Evolutionary conservation across 2,113 vertebrate genomes (phyloP).

Genomic region (Phyllostomus discolor): DNA sequence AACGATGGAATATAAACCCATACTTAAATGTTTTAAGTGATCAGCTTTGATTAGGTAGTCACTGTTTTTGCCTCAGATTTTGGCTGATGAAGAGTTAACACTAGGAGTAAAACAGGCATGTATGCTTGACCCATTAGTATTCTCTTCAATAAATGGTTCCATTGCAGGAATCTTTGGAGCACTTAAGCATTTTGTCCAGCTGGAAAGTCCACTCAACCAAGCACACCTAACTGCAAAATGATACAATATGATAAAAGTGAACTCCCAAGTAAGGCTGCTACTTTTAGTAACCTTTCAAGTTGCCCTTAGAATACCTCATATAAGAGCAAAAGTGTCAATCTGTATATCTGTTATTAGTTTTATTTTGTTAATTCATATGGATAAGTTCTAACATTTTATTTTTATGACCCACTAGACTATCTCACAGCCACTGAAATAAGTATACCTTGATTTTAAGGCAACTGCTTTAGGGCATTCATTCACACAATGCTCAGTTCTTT

Average conservation of each 20-base stretch:
- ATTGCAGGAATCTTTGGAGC: not conserved
- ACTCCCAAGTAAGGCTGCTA: not conserved
- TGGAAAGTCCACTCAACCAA: not conserved
- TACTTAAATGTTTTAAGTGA: not conserved
- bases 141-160: not conserved
- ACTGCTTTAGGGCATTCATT: not conserved
- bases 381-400: not conserved
- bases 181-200: not conserved
- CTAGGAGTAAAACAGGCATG: not conserved
- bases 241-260: not conserved
- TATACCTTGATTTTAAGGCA: not conserved
- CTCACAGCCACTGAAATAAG: not conserved
- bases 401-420: not conserved
- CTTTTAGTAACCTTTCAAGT: not conserved
- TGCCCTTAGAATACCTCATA: not conserved
- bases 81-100: not conserved
- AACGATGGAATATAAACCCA: not conserved
- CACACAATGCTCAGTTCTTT: constrained; percentile 5
- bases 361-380: not conserved
- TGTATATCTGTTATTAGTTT: not conserved
- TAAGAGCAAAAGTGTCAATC: not conserved
- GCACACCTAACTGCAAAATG: not conserved
- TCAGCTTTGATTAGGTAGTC: not conserved
- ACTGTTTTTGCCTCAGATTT: not conserved
- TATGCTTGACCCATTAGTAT: not conserved